phyloP scores from a whole-genome alignment of 2,797 vertebrate genomes.

The Capromys pilorides region DNA sequence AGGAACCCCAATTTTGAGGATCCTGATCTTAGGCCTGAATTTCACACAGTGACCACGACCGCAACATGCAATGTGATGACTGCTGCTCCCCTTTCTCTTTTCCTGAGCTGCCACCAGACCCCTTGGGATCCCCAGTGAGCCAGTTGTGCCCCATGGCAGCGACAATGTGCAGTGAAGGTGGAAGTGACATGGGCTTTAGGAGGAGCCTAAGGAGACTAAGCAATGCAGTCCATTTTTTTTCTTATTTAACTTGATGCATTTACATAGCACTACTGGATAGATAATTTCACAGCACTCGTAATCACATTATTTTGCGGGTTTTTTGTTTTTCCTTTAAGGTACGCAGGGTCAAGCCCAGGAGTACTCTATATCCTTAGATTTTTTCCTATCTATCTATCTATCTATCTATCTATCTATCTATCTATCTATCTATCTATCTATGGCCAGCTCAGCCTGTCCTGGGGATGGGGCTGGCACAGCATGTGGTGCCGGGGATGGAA shows the following conservation, averaged over 20 bases:
- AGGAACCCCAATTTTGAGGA: not conserved
- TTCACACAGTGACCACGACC: not conserved
- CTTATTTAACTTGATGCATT: not conserved
- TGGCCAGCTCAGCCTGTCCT: too few relatives aligned
- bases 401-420: too few relatives aligned
- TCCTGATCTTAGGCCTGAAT: not conserved
- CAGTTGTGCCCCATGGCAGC: not conserved
- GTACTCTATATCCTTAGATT: not conserved
- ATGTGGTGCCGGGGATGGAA: too few relatives aligned
- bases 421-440: too few relatives aligned
- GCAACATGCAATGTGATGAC: not conserved
- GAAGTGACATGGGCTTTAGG: not conserved
- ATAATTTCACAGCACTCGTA: not conserved
- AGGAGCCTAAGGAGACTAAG: not conserved
- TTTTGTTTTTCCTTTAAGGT: not conserved
- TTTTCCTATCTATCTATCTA: too few relatives aligned
- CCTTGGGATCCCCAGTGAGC: not conserved
- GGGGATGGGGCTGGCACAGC: too few relatives aligned
- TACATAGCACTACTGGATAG: not conserved
- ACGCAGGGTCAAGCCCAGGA: not conserved
- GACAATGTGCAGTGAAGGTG: not conserved
- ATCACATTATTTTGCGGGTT: not conserved
- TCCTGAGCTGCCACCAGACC: not conserved
- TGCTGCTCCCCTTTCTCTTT: not conserved
- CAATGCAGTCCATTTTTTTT: not conserved